Percentiles rank a stretch among this genome's conserved stretches.
These are phyloP conservation scores for Pollenia labialis DNA, from an alignment of 2,888 invertebrate genomes.

Conservation along the genomic window DNA sequence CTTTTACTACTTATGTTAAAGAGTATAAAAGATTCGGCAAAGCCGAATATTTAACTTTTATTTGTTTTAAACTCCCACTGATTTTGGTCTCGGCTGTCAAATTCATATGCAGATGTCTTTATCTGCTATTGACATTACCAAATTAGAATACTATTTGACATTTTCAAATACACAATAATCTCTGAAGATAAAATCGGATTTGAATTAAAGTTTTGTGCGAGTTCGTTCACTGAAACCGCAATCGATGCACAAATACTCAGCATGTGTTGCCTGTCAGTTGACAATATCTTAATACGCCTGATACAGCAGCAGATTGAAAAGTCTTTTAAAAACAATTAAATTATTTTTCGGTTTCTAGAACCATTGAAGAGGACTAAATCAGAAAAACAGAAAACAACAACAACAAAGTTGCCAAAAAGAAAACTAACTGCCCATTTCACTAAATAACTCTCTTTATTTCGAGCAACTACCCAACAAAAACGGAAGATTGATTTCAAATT, in stretches of 20 bases:
- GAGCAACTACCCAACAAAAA: no score
- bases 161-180: background rate
- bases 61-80: conserved; percentile 1
- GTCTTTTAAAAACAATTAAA: background rate
- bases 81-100: background rate
- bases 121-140: conserved; percentile 3
- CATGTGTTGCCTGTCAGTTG: conserved; percentile 12
- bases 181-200: background rate
- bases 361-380: no score
- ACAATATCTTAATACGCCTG: background rate
- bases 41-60: background rate
- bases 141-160: background rate
- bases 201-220: background rate
- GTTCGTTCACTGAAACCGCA: background rate
- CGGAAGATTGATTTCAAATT: no score
- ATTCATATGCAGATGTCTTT: background rate
- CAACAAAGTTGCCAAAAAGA: no score
- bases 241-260: conserved; percentile 16
- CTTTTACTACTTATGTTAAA: no score
- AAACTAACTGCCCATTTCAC: no score
- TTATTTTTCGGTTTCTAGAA: background rate
- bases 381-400: no score
- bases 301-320: background rate
- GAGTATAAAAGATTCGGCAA: no score
- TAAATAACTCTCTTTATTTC: no score